A percentile compares a stretch with the other conserved stretches of the same genome.
Conservation (phyloP, 2,113 vertebrate species). For the Rhinolophus sinicus region DNA sequence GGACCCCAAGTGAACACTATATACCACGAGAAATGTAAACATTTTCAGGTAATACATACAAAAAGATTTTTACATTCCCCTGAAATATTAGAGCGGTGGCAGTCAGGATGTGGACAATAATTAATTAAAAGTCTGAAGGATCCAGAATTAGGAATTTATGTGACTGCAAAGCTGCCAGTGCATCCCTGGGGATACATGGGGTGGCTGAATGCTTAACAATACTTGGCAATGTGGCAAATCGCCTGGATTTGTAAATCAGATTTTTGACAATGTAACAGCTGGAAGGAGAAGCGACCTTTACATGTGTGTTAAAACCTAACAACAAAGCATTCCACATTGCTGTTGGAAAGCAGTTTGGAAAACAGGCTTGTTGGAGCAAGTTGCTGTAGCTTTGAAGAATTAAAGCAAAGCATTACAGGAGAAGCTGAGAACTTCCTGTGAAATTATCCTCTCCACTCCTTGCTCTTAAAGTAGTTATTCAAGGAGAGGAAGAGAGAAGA, state of each 20-base stretch:
- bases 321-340: neutral
- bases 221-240: neutral
- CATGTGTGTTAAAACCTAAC: constrained; percentile 15
- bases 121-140: neutral
- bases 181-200: neutral
- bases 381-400: neutral
- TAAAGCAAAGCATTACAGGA: neutral
- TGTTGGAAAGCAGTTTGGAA: neutral
- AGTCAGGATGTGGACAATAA: neutral
- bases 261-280: constrained; percentile 36
- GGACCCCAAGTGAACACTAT: neutral
- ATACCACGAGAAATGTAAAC: neutral
- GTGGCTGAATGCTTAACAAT: neutral
- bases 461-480: neutral
- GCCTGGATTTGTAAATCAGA: neutral
- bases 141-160: constrained; percentile 10
- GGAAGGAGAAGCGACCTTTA: constrained; percentile 24
- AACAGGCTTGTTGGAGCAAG: constrained; percentile 19
- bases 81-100: neutral
- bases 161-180: neutral
- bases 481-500: neutral
- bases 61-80: neutral
- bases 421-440: neutral
- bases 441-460: neutral
- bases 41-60: neutral